A percentile compares a stretch with the other conserved stretches of the same genome.
Conservation (phyloP, 1,140 invertebrate species). For the Paralvinella palmiformis region DNA sequence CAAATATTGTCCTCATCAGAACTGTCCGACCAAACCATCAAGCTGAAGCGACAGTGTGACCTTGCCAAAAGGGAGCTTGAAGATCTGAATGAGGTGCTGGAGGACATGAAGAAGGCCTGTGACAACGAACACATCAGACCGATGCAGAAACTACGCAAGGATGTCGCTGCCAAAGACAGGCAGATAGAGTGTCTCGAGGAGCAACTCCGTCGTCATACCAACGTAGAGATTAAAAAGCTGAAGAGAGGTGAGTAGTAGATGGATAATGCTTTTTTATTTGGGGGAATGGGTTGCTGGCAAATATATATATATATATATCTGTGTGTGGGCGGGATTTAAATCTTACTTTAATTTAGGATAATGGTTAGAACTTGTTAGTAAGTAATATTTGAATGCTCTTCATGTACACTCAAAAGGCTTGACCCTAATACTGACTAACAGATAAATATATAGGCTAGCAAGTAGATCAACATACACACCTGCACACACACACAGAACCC, state of each 20-base stretch:
- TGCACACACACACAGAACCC: too few species aligned
- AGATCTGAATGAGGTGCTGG: neutral
- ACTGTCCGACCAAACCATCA: too few species aligned
- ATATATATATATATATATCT: too few species aligned
- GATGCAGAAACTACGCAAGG: neutral
- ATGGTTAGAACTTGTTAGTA: neutral
- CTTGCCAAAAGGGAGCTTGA: too few species aligned
- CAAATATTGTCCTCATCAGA: too few species aligned
- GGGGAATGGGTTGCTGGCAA: neutral
- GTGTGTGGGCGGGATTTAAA: neutral
- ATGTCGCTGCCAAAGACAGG: slow-evolving; percentile 4
- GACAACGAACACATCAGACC: neutral
- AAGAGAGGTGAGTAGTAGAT: neutral
- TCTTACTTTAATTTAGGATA: neutral
- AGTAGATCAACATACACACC: too few species aligned
- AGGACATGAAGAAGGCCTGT: too few species aligned
- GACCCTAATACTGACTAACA: too few species aligned
- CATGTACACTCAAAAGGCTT: neutral
- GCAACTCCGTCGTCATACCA: neutral
- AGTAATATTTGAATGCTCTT: neutral
- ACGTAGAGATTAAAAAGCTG: slow-evolving; percentile 10
- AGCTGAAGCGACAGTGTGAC: too few species aligned
- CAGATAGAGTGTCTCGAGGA: slow-evolving; percentile 13
- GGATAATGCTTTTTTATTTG: neutral
- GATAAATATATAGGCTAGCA: too few species aligned